Base-by-base conservation (phyloP, 37 sponge, comb jelly and placozoan species). In the Cladorhizidae sp. region DNA sequence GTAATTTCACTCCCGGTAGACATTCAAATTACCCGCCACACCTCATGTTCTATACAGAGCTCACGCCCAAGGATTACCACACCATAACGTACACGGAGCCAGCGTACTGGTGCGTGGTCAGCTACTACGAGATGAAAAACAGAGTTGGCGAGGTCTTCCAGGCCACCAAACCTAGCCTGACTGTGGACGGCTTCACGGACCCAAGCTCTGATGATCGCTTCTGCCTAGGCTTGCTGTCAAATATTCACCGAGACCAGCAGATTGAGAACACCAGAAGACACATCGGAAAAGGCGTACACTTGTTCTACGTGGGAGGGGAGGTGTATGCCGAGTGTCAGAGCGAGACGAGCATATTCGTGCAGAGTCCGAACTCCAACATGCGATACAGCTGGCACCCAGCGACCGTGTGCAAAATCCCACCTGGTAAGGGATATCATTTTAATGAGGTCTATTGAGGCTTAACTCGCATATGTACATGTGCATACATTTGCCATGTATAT, bases 141-240 rank as follows among this genome's bases (percentile, higher is more conserved):
- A 67, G 90, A 22, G 96, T 98, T 20, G 98, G 96, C 3, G 98
- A 98, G 71, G 78, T 87, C 25, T 95, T 98, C 77, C 71, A 93
- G 11, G 83, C 91, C 70, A 62, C 85, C 7, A 85, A 83, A 33
- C 86, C 82, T 18, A 75, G 71, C 63, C 88, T 96, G 33, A 96
- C 90, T 36, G 93, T 98, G 67, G 96, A 98, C 56, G 99, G 99
- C 7, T 93, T 88, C 58, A 96, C 97, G 7, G 97, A 98, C 69
- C 96, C 96, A 58, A 81, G 91, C 58, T 86, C 82, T 39, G 85
- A 83, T 18, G 92, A 95, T 61, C 89, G 99, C 1, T 98, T 95
- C 81, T 98, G 99, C 85, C 86, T 98, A 12, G 99, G 99, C 26
- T 83, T 95, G 9, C 90, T 98, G n/a, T 90, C 94, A 23, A 98